Evolutionary conservation across 2,113 vertebrate genomes (phyloP).

Genomic region (Leucosticte australis): DNA sequence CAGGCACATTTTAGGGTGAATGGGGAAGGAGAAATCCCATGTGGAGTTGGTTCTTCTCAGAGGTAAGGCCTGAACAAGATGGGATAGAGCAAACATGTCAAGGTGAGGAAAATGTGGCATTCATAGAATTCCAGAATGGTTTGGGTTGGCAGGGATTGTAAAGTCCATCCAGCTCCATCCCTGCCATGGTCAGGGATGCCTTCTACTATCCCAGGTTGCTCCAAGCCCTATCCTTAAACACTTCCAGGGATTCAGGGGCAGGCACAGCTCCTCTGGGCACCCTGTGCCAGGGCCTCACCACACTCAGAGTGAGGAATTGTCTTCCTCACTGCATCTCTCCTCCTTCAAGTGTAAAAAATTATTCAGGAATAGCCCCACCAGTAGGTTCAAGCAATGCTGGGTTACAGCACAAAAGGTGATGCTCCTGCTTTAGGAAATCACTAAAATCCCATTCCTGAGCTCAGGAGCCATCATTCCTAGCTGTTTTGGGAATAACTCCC

Average conservation of each 20-base stretch:
- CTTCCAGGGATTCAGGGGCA: neutral
- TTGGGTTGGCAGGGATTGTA: neutral
- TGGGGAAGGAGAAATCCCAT: neutral
- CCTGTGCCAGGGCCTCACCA: neutral
- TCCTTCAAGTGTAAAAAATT: neutral
- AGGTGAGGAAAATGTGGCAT: neutral
- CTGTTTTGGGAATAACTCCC: neutral
- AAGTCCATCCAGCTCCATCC: neutral
- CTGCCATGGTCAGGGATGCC: neutral
- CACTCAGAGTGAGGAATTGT: neutral
- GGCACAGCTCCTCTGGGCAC: neutral
- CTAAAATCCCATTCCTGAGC: neutral
- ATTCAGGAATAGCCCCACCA: neutral
- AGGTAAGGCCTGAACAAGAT: neutral
- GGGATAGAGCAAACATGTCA: rapidly evolving
- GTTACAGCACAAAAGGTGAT: neutral
- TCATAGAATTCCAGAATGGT: neutral
- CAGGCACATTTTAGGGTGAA: rapidly evolving
- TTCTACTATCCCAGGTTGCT: neutral
- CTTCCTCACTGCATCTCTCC: neutral
- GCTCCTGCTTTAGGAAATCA: neutral
- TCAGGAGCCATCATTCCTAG: neutral
- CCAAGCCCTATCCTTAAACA: neutral
- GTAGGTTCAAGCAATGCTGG: neutral
- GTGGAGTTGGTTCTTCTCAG: neutral